Evolutionary conservation across 2,797 vertebrate genomes (phyloP).

Genomic region (Acanthurus lineatus): DNA sequence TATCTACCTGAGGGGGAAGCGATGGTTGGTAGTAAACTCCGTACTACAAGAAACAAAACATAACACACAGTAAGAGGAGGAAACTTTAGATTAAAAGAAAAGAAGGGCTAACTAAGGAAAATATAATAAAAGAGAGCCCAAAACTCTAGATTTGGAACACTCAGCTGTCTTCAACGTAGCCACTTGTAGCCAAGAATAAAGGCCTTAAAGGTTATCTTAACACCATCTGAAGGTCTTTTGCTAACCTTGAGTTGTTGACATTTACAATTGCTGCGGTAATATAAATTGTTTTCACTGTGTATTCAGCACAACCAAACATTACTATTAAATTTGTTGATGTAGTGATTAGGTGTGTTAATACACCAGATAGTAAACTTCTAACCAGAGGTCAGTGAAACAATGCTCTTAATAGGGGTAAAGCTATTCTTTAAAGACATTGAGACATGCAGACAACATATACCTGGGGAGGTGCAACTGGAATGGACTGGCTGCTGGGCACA

Average conservation of each 20-base stretch:
- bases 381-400: slow-evolving; percentile 31
- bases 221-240: slow-evolving; percentile 33
- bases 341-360: not conserved
- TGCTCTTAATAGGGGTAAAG: slow-evolving; percentile 23
- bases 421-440: slow-evolving; percentile 17
- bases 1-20: slow-evolving; percentile 85
- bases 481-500: slow-evolving; percentile 81
- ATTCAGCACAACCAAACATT: slow-evolving; percentile 15
- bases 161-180: slow-evolving; percentile 15
- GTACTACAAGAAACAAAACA: slow-evolving; percentile 86
- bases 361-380: slow-evolving; percentile 4
- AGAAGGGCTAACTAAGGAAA: slow-evolving; percentile 23
- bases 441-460: slow-evolving; percentile 73
- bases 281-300: slow-evolving; percentile 17
- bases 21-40: slow-evolving; percentile 85
- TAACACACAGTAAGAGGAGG: slow-evolving; percentile 76
- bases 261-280: slow-evolving; percentile 22
- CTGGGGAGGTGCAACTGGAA: slow-evolving; percentile 83
- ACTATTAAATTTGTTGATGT: not conserved
- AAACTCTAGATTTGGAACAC: slow-evolving; percentile 9
- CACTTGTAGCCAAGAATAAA: slow-evolving; percentile 12
- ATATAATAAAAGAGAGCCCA: slow-evolving; percentile 8
- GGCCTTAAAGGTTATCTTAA: slow-evolving; percentile 27
- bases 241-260: slow-evolving; percentile 29
- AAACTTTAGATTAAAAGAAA: slow-evolving; percentile 50